These are phyloP conservation scores for Menura novaehollandiae DNA, from an alignment of 2,113 vertebrate species.

Conservation along the genomic window DNA sequence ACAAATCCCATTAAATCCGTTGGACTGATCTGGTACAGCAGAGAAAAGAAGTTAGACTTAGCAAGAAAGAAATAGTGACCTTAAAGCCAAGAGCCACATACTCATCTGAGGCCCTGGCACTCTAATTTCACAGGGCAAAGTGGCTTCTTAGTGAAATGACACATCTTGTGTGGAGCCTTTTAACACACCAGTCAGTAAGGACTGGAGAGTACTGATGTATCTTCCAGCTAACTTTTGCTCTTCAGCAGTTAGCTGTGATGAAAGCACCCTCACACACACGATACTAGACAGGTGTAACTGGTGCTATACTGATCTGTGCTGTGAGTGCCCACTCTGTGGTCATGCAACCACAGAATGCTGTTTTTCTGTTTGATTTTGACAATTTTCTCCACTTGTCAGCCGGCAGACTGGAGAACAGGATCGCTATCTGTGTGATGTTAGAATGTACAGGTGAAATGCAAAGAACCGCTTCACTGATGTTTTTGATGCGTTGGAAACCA, in stretches of 20 bases:
- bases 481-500: neutral
- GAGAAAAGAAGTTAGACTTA: neutral
- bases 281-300: fast-evolving
- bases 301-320: neutral
- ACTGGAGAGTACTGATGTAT: neutral
- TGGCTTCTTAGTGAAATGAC: neutral
- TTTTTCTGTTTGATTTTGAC: neutral
- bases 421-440: neutral
- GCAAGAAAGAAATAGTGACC: neutral
- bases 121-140: neutral
- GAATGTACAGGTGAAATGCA: neutral
- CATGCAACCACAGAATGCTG: neutral
- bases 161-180: neutral
- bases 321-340: neutral
- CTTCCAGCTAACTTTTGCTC: neutral
- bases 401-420: neutral
- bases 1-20: neutral
- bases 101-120: neutral
- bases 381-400: neutral
- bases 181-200: neutral
- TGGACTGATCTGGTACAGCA: neutral
- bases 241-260: neutral
- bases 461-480: neutral
- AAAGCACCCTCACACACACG: fast-evolving
- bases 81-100: neutral